These are phyloP conservation scores for Caenorhabditis briggsae DNA, from an alignment of 1,140 invertebrate genomes.

Conservation along the genomic window DNA sequence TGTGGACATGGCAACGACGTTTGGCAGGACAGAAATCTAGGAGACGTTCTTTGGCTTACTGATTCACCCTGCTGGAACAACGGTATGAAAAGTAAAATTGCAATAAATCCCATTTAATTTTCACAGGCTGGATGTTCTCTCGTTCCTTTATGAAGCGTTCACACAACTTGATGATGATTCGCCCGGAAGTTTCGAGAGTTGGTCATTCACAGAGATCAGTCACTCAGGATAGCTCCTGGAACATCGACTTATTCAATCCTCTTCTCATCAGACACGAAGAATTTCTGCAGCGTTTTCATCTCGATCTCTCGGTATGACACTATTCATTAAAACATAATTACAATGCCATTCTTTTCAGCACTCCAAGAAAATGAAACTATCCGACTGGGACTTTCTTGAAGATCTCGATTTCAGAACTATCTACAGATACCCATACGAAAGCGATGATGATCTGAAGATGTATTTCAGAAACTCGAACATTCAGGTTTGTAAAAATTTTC, in stretches of 20 bases:
- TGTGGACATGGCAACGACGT: background rate
- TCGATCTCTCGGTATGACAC: background rate
- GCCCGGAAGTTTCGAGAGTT: background rate
- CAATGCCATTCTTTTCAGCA: background rate
- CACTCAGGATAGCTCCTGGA: background rate
- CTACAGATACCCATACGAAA: background rate
- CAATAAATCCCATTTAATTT: no score
- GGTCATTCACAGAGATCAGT: background rate
- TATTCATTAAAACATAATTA: background rate
- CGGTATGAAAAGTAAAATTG: no score
- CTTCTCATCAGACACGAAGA: background rate
- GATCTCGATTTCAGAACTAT: background rate
- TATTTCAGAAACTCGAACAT: background rate
- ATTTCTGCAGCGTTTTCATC: background rate
- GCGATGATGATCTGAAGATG: background rate
- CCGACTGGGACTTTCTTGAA: background rate
- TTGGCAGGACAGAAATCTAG: background rate
- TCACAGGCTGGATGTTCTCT: no score
- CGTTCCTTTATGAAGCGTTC: no score
- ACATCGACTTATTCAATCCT: background rate
- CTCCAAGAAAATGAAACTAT: background rate
- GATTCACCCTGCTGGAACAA: background rate
- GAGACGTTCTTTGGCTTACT: background rate
- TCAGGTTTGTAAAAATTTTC: background rate
- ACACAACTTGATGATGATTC: background rate